Percentiles rank a stretch among this genome's conserved stretches.
These are phyloP conservation scores for Oreochromis grahami DNA, from an alignment of 2,797 vertebrate genomes.

Conservation along the genomic window DNA sequence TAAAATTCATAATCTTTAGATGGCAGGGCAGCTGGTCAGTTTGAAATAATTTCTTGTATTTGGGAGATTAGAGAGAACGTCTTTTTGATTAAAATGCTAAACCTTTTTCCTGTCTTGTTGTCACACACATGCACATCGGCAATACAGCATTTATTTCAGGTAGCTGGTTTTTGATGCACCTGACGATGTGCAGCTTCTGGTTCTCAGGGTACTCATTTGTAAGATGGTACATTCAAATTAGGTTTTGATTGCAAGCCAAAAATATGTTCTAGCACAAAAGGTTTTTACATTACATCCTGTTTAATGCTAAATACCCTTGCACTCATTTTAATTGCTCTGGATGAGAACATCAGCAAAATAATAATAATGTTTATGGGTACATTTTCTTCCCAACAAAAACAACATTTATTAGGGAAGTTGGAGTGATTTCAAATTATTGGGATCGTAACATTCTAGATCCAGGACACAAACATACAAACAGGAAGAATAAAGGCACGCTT, in stretches of 20 bases:
- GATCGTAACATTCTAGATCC: background rate
- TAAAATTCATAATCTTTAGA: background rate
- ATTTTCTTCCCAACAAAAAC: background rate
- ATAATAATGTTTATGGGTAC: conserved; percentile 7
- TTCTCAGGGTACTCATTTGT: conserved; percentile 15
- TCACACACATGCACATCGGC: background rate
- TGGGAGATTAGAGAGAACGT: background rate
- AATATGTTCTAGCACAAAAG: conserved; percentile 14
- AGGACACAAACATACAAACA: background rate
- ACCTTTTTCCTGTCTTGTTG: background rate
- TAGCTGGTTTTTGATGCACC: background rate
- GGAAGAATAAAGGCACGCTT: background rate
- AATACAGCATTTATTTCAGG: background rate
- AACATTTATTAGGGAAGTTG: background rate
- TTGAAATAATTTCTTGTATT: background rate
- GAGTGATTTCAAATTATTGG: conserved; percentile 4
- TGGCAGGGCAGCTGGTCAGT: background rate
- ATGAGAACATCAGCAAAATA: conserved; percentile 8
- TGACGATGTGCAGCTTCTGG: background rate
- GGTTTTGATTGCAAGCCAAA: conserved; percentile 31
- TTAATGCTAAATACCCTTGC: conserved; percentile 19
- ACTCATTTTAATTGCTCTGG: conserved; percentile 40
- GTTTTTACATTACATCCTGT: conserved; percentile 28
- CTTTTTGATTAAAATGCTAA: background rate
- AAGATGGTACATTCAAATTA: conserved; percentile 14